A percentile compares a stretch with the other conserved stretches of the same genome.
Conservation (phyloP, 2,888 invertebrate species). For the Eristalis intricaria region DNA sequence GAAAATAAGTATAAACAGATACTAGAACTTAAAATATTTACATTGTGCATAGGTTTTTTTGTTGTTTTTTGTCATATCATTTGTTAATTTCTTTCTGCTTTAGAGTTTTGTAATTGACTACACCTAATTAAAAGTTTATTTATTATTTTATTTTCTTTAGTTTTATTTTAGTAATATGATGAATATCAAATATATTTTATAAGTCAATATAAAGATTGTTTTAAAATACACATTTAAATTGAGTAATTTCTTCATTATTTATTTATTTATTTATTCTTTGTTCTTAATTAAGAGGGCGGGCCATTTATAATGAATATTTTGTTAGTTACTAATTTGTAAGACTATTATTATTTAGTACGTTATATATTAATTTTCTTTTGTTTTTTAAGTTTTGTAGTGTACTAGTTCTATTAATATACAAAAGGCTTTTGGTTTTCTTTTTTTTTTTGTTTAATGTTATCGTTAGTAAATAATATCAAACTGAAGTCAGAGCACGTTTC, state of each 20-base stretch:
- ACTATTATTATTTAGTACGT: constrained; percentile 26
- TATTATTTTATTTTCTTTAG: constrained; percentile 24
- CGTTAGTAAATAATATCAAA: background rate
- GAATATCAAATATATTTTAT: constrained; percentile 69
- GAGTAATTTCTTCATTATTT: constrained; percentile 55
- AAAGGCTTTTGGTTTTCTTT: constrained; percentile 6
- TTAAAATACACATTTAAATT: constrained; percentile 69
- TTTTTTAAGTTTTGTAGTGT: constrained; percentile 23
- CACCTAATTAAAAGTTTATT: constrained; percentile 62
- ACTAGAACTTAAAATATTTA: constrained; percentile 4
- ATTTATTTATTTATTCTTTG: constrained; percentile 14
- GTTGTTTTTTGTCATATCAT: constrained; percentile 20
- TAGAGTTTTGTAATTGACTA: constrained; percentile 66
- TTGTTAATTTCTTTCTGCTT: constrained; percentile 42
- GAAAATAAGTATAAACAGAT: background rate
- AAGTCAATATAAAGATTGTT: constrained; percentile 70
- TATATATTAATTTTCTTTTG: constrained; percentile 38
- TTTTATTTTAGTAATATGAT: constrained; percentile 57
- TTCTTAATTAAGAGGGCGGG: constrained; percentile 64
- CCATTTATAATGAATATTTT: constrained; percentile 66
- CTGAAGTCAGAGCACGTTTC: background rate
- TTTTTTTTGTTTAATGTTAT: background rate
- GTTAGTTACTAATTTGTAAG: constrained; percentile 53
- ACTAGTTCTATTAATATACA: constrained; percentile 9
- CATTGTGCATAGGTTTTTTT: constrained; percentile 61